Base-by-base conservation (phyloP, 2,888 invertebrate genomes). In the Leptopilina syphax region DNA sequence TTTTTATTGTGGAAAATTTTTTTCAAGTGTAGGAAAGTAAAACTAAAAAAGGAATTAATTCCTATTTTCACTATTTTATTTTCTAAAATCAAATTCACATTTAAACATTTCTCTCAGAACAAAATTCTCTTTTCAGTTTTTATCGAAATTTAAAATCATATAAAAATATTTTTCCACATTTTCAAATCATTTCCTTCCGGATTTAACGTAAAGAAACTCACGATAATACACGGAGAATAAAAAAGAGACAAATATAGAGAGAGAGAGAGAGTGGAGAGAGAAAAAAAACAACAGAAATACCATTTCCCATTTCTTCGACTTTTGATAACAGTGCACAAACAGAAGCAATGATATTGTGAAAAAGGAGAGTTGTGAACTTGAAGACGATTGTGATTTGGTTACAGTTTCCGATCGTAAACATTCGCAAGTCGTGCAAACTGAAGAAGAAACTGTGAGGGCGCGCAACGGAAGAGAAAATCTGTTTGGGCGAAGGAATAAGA, bases 301-400 rank as follows among this genome's bases (percentile, higher is more conserved):
- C 6, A 70, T 12, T 50, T 50, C 68, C 24, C 24, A 8, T n/a
- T 44, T 70, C 54, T 12, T 70, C 13, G 54, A 54, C 27, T 70
- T 57, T 13, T 70, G 54, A 34, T 13, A 47, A 27, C 6, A 13
- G 13, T 54, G 13, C 12, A 54, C 27, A 70, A 70, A 67, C 44
- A 70, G 50, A 57, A 13, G 54, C 34, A 13, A 27, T 57, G 27
- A 70, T 70, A 34, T 57, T 70, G 70, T 70, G 34, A 54, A 34
- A 63, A 70, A 54, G 13, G 27, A 54, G 70, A 70, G 27, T 70
- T 70, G 34, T 34, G 54, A 73, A 73, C 70, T 27, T 73, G 57
- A 73, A 73, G 57, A 50, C n/a, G 34, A 73, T 57, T 73, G 34
- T 73, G 70, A 73, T 73, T 73, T 73, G 34, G 70, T 73, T 73